Evolutionary conservation across 2,113 vertebrate species (phyloP), one percentile per base, ranked within the genome.

Genomic region (Pristiophorus japonicus): DNA sequence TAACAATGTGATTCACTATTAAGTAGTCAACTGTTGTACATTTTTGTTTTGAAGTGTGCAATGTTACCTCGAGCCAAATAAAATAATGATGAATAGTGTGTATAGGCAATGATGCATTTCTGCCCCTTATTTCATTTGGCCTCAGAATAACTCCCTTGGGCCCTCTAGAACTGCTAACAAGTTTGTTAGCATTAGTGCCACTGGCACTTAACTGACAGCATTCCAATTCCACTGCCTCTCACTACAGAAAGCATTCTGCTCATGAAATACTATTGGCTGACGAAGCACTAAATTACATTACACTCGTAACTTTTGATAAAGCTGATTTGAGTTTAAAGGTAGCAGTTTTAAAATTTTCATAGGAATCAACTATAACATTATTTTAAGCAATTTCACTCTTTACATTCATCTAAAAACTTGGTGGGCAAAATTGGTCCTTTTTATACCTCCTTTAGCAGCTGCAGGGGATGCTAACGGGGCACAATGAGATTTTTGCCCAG

Each of bases 21-120:
- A 59, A 62, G 12, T 59, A 34, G 27, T 90, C 51, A 18, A 34
- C 51, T 90, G 11, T 12, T 59, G 78, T 45, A 20, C 38, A 42
- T 45, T 45, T 20, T 38, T 45, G 4, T 38, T 81, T 42, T 20
- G 38, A 81, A 45, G 38, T 18, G 14, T 59, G 87, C 0, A 3
- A 20, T 38, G 59, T 10, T 38, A 63, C 16, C 12, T 38, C 1
- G 59, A 63, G 34, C 88, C 59, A 63, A 7, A 6, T 18, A 91
- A 91, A 91, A 91, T 91, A 38, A 63, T 63, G 59, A n/a, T 91
- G 88, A 91, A 63, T 42, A 81, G 16, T 91, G 88, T 91, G 34
- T 42, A 81, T 18, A 42, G 38, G 0, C 16, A 63, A 92, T 92
- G 62, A 38, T 42, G 34, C 59, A 42, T 63, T 18, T 14, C 55